Evolutionary conservation across 64 coral and sea anemone genomes (phyloP).

Genomic region (Dendronephthya gigantea): DNA sequence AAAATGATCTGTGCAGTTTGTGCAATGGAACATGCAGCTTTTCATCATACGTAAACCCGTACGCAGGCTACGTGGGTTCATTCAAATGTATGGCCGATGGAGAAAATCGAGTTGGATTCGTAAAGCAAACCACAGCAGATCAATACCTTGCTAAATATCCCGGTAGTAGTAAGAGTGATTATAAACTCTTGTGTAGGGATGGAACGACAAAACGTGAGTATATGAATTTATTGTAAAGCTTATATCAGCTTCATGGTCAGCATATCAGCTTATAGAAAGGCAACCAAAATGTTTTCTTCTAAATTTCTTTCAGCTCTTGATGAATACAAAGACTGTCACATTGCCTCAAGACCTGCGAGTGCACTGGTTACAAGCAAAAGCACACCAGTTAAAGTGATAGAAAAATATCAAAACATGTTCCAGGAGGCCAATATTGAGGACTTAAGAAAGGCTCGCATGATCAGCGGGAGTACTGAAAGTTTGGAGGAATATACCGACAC

Average conservation of each 20-base stretch:
- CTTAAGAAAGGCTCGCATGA: background rate
- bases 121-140: background rate
- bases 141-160: too few relatives aligned
- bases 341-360: background rate
- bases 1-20: background rate
- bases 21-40: background rate
- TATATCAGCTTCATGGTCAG: too few relatives aligned
- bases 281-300: background rate
- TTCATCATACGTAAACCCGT: background rate
- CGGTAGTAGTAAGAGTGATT: background rate
- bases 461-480: background rate
- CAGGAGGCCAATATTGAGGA: background rate
- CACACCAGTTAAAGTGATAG: background rate
- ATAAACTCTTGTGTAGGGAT: background rate
- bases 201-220: background rate
- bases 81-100: constrained; percentile 5
- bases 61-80: background rate
- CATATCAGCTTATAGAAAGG: too few relatives aligned
- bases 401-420: background rate
- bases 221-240: too few relatives aligned
- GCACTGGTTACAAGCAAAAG: background rate
- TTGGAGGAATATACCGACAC: background rate
- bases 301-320: background rate
- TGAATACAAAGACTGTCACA: background rate
- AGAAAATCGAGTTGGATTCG: background rate